These are phyloP conservation scores for Agrilus planipennis DNA, from an alignment of 1,140 invertebrate species.

Conservation along the genomic window DNA sequence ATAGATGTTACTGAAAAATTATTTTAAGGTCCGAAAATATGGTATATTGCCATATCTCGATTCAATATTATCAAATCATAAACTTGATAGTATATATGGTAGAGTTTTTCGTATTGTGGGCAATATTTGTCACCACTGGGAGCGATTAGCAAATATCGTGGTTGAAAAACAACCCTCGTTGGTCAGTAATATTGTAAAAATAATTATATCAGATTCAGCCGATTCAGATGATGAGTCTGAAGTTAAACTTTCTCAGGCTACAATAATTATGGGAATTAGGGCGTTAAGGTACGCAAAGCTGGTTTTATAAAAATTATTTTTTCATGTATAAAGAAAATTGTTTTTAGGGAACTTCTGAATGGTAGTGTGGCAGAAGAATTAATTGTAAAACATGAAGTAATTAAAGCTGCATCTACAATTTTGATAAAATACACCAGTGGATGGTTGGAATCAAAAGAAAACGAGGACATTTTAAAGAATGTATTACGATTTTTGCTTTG, in stretches of 20 bases:
- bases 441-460: constrained; percentile 18
- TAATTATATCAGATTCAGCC: constrained; percentile 15
- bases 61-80: constrained; percentile 23
- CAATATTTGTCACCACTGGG: constrained; percentile 26
- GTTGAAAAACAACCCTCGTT: constrained; percentile 22
- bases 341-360: constrained; percentile 19
- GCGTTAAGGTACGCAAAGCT: constrained; percentile 21
- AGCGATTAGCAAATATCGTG: constrained; percentile 19
- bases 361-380: constrained; percentile 14
- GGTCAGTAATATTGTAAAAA: constrained; percentile 19
- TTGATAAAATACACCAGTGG: constrained; percentile 23
- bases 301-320: constrained; percentile 8
- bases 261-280: constrained; percentile 19
- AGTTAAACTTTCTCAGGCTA: constrained; percentile 18
- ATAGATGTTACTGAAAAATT: too few species aligned
- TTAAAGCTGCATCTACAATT: constrained; percentile 21
- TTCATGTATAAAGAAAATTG: constrained; percentile 1
- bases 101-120: constrained; percentile 28
- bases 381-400: constrained; percentile 20
- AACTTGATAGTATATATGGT: constrained; percentile 28
- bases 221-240: constrained; percentile 8
- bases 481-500: constrained; percentile 23
- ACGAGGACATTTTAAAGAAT: constrained; percentile 21
- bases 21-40: constrained; percentile 19
- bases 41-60: constrained; percentile 21